Evolutionary conservation across 2,113 vertebrate genomes (phyloP).

Genomic region (Eupsittula cactorum): DNA sequence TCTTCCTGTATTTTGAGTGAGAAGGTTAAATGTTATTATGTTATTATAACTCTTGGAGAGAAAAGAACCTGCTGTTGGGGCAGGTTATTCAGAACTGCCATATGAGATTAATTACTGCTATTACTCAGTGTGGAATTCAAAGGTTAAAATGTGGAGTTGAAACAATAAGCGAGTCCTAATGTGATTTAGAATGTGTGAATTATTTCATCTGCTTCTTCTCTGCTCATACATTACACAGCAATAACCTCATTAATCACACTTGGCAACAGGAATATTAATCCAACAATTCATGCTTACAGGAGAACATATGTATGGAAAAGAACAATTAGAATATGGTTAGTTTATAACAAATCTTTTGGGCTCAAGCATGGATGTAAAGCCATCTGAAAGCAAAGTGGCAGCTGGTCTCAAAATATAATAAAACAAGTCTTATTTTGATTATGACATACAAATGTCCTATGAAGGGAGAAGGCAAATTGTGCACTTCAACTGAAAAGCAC

Average conservation of each 20-base stretch:
- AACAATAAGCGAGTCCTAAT: not conserved
- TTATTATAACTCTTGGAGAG: not conserved
- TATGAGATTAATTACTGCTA: not conserved
- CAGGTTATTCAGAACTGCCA: not conserved
- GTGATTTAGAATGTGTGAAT: conserved; percentile 15
- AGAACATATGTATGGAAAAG: not conserved
- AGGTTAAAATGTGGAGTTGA: not conserved
- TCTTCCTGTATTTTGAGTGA: not conserved
- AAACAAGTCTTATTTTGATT: not conserved
- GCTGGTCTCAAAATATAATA: not conserved
- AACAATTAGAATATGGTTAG: not conserved
- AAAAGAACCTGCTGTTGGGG: not conserved
- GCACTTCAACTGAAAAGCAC: not conserved
- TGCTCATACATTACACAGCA: not conserved
- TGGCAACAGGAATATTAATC: not conserved
- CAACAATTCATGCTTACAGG: not conserved
- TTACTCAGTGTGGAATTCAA: not conserved
- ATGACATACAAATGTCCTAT: not conserved
- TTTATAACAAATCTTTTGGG: not conserved
- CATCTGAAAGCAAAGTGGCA: not conserved
- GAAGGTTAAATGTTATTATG: not conserved
- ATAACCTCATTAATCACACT: not conserved
- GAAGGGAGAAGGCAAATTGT: not conserved
- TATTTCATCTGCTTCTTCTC: not conserved
- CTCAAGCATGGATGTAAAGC: not conserved